Base-by-base conservation (phyloP, 2,888 invertebrate species). In the Phania funesta region DNA sequence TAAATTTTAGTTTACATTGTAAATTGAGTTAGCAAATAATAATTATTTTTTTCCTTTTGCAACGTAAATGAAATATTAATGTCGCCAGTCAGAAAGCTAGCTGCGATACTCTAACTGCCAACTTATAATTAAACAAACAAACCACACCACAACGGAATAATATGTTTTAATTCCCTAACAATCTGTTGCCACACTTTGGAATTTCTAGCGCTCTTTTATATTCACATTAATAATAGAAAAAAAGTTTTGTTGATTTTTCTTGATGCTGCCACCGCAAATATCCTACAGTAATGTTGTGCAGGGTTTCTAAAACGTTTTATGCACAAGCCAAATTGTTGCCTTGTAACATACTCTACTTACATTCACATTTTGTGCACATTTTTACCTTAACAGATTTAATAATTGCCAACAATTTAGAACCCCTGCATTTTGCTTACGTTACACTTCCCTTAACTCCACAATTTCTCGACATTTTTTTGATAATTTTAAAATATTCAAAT, bases 111-210 rank as follows among this genome's bases (percentile, higher is more conserved):
- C 58, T 56, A 35, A 65, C 50, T 76, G 46, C 35, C 75, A 65
- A 60, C 32, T 71, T 67, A 67, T 52, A 62, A 62, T 80, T 65
- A 70, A 56, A 74, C 68, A 77, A 75, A 70, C 64, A 80, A 75
- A 32, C 67, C 46, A 46, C n/a, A 35, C 41, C 26, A 38, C 60
- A 65, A 64, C 29, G 29, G 29, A 38, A 73, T 74, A 56, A 68
- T 70, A 82, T 78, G 74, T 78, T 82, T 78, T 75, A 70, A 82
- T 82, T 82, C 56, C 64, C 64, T 54, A 52, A 74, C 82, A 82
- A 82, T 82, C 82, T 82, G 82, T 78, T 82, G 78, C 74, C 78
- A 82, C 78, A 74, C 82, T 78, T 74, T 65, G 65, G 46, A 75
- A 75, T 78, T 71, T 65, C 71, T 65, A 78, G 70, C 74, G 70